phyloP scores from a whole-genome alignment of 1,140 invertebrate genomes.

The Saxidomus purpurata region DNA sequence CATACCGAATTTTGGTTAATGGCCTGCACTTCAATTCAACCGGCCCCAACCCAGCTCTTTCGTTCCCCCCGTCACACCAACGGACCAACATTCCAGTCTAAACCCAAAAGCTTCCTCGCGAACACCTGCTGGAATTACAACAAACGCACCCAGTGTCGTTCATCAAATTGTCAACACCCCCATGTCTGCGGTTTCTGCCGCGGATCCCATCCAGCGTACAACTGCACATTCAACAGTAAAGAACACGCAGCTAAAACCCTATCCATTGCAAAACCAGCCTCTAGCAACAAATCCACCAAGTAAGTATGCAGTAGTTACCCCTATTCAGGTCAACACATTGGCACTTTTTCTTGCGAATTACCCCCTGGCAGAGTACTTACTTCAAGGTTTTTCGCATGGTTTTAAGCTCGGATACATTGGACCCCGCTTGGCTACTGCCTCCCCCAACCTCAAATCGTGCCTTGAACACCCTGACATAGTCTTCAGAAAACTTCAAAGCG shows the following conservation, averaged over 20 bases:
- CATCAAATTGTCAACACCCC: background rate
- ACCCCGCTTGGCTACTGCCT: background rate
- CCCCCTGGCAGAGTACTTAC: background rate
- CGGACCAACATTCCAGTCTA: background rate
- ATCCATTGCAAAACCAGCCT: too few relatives aligned
- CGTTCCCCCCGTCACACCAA: background rate
- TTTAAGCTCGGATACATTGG: slow-evolving; percentile 17
- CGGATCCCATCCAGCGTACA: background rate
- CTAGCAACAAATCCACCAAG: too few relatives aligned
- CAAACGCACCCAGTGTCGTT: background rate
- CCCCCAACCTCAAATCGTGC: slow-evolving; percentile 11
- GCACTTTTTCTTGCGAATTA: background rate
- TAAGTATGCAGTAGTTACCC: background rate
- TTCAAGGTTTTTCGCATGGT: slow-evolving; percentile 13
- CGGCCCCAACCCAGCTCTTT: background rate
- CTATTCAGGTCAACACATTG: background rate
- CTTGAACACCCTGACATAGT: background rate
- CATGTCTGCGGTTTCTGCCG: background rate
- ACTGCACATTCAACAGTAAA: background rate
- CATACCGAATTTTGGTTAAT: too few relatives aligned
- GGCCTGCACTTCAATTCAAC: background rate
- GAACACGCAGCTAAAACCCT: background rate
- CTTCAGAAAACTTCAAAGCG: background rate
- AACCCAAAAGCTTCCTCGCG: background rate
- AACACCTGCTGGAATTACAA: too few relatives aligned